Conservation (phyloP, 2,888 invertebrate species). For the Petrolisthes manimaculis region DNA sequence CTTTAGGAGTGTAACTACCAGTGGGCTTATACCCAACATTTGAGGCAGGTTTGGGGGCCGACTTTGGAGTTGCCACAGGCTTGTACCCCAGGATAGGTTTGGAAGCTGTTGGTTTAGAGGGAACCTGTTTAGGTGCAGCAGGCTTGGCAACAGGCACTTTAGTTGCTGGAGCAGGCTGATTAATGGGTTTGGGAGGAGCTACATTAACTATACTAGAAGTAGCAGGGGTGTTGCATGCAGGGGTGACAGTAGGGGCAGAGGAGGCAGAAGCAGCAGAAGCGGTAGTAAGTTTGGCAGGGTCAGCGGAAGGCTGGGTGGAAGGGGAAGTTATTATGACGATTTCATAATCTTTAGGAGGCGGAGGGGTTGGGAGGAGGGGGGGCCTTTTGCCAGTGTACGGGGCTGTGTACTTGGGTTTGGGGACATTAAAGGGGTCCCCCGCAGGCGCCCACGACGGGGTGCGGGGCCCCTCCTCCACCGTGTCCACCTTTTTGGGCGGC, state of each 20-base stretch:
- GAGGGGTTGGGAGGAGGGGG: slow-evolving; percentile 64
- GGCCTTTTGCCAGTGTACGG: slow-evolving; percentile 60
- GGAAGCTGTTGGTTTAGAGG: slow-evolving; percentile 35
- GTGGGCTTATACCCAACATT: slow-evolving; percentile 43
- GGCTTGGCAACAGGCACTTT: slow-evolving; percentile 25
- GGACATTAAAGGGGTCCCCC: slow-evolving; percentile 54
- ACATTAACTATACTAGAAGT: slow-evolving; percentile 37
- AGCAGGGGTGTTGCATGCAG: slow-evolving; percentile 30
- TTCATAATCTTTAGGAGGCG: slow-evolving; percentile 65
- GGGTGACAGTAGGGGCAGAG: slow-evolving; percentile 29
- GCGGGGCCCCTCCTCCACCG: slow-evolving; percentile 57
- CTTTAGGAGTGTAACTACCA: neutral
- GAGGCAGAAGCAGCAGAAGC: slow-evolving; percentile 29
- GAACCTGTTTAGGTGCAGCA: slow-evolving; percentile 24
- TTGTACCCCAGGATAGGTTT: slow-evolving; percentile 55
- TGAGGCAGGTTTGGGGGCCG: slow-evolving; percentile 31
- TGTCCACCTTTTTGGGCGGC: slow-evolving; percentile 55
- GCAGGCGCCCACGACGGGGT: slow-evolving; percentile 64
- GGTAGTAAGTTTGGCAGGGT: slow-evolving; percentile 29
- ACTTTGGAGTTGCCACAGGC: slow-evolving; percentile 56
- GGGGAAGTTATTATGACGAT: slow-evolving; percentile 59
- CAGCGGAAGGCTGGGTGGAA: slow-evolving; percentile 39
- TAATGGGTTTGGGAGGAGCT: slow-evolving; percentile 50
- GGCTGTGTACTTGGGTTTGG: slow-evolving; percentile 49
- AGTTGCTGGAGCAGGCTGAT: slow-evolving; percentile 46